A percentile compares a stretch with the other conserved stretches of the same genome.
phyloP scores from a whole-genome alignment of 2,113 vertebrate genomes.

The Amblyornis subalaris region DNA sequence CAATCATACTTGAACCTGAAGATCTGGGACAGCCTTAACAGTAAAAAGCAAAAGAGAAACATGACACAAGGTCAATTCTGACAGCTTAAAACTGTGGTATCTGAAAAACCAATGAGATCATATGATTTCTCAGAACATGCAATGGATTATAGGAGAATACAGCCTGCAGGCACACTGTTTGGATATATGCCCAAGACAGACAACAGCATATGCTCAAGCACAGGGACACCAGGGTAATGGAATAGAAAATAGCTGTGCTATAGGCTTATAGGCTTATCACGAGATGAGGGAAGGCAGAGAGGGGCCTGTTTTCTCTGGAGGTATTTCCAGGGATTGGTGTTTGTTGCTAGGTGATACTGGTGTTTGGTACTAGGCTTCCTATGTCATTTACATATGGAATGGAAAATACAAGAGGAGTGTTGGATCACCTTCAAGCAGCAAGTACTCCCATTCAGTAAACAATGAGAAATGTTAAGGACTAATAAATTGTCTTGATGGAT shows the following conservation, averaged over 20 bases:
- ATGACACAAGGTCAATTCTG: background rate
- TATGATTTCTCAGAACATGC: conserved; percentile 21
- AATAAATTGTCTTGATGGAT: conserved; percentile 27
- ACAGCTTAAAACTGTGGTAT: background rate
- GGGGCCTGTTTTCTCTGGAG: background rate
- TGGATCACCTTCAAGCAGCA: conserved; percentile 4
- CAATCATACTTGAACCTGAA: conserved; percentile 39
- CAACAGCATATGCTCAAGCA: conserved; percentile 44
- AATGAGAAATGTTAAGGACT: background rate
- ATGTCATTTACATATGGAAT: background rate
- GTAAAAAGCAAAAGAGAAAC: background rate
- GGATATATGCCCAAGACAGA: conserved; percentile 43
- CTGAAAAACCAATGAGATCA: background rate
- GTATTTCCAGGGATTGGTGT: background rate
- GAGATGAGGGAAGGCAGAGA: background rate
- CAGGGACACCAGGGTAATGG: conserved; percentile 23
- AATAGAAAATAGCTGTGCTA: conserved; percentile 24
- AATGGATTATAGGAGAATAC: background rate
- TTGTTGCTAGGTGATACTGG: background rate
- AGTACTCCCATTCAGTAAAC: background rate
- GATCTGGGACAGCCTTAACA: background rate
- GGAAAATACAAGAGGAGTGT: background rate
- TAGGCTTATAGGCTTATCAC: background rate
- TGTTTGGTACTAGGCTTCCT: background rate
- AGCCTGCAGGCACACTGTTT: conserved; percentile 36